Evolutionary conservation across 1,140 invertebrate genomes (phyloP), one percentile per base, ranked within the genome.

Genomic region (Argopecten irradians): DNA sequence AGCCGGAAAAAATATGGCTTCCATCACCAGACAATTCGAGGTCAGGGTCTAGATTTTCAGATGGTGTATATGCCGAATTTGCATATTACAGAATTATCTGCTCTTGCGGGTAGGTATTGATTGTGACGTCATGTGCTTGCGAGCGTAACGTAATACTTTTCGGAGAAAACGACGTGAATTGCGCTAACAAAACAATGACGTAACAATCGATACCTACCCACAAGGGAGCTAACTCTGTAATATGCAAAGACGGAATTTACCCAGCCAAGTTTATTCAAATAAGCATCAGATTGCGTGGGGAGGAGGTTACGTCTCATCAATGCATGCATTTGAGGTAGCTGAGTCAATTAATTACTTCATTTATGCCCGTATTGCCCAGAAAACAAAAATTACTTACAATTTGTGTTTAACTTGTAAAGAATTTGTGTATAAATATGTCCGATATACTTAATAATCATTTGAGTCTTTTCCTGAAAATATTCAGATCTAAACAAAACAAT

Each of bases 261-360:
- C 55, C 28, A 71, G 55, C 55, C 55, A n/a, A 71, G 55, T 71
- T 71, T 71, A 71, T 71, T n/a, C 28, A 71, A 16, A 28, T 28
- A 16, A 71, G 55, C 55, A 71, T 28, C n/a, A 71, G 55, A n/a
- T 28, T 28, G 55, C 55, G 55, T 71, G 55, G 55, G 55, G 55
- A 71, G 55, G 55, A 71, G 55, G 55, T 71, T 71, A 71, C 55
- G n/a, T 28, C 16, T n/a, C 55, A 71, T 46, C 19, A 46, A 71
- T 71, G 11, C 22, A 71, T 71, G 55, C 55, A 71, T 71, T 71
- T 71, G 55, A 71, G 55, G 55, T 71, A 71, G 55, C 55, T 71
- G 55, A 71, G 55, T 71, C n/a, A 71, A 71, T 71, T 71, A 71
- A 71, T 71, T 71, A 71, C 55, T 71, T 71, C 55, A 71, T 71